Base-by-base conservation (phyloP, 2,113 vertebrate species). In the Gracilinanus agilis region DNA sequence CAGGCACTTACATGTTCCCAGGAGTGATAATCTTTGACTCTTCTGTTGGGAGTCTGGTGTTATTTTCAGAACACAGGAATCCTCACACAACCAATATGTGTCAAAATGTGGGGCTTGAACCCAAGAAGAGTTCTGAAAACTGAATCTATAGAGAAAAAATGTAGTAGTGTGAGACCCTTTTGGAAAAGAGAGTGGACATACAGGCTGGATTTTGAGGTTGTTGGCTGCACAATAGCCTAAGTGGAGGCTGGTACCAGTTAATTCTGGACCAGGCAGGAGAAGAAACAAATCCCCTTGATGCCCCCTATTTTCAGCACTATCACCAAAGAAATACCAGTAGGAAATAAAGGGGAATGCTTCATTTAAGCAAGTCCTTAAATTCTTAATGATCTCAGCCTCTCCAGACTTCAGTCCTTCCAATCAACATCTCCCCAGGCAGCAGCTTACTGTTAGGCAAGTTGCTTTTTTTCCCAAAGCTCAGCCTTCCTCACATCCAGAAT, bases 321-420 rank as follows among this genome's bases (percentile, higher is more conserved):
- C 67, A 93, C 89, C 54, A 56, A 92, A 94, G 67, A 94, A 92
- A 90, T 91, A 44, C 44, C 90, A 91, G 61, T 67, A 61, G 95
- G 90, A 90, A 95, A 96, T 12, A 90, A 90, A 93, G 21, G 27
- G 89, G 90, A 90, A 67, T 91, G 40, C 90, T 97, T 92, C 44
- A 90, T 94, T 92, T 93, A 94, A 93, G 90, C 92, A 95, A 95
- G 54, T 49, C 90, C 67, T 94, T 61, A 91, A 94, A 93, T 93
- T 91, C 96, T 92, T 92, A 92, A 97, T 97, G 94, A 92, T 94
- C 83, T 91, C 90, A 55, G 90, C 88, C 44, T 95, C 53, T 88
- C 56, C 91, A 89, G 91, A 58, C 53, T 55, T 24, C 54, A 10
- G 90, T 53, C 90, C 90, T 97, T 97, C 93, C 90, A 54, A 55